A percentile compares a stretch with the other conserved stretches of the same genome.
Conservation (phyloP, 2,113 vertebrate genomes). For the Saccopteryx leptura region DNA sequence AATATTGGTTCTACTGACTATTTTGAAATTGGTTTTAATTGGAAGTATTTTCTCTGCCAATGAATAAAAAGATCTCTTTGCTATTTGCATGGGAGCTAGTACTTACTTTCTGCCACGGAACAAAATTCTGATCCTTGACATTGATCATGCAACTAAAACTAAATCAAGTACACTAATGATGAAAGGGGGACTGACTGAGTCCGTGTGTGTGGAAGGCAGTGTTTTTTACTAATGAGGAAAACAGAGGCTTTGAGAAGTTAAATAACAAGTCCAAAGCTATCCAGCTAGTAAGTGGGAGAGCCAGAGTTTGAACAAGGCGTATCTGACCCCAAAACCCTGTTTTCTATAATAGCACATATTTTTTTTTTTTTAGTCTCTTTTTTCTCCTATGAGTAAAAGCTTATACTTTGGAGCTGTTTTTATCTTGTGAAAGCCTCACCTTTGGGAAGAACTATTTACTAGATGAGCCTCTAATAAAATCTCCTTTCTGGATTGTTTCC, state of each 20-base stretch:
- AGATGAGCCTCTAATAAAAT: not conserved
- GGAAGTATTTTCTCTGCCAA: not conserved
- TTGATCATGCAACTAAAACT: not conserved
- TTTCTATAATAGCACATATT: not conserved
- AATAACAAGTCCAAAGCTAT: not conserved
- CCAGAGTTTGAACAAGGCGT: not conserved
- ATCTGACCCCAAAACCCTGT: not conserved
- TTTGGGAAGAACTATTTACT: conserved; percentile 22
- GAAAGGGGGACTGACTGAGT: not conserved
- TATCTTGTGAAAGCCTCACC: not conserved
- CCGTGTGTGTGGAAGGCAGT: not conserved
- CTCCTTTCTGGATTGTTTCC: not conserved
- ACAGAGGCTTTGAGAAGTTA: not conserved
- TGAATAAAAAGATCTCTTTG: conserved; percentile 15
- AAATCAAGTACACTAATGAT: not conserved
- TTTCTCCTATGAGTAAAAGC: not conserved
- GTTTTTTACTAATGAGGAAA: conserved; percentile 13
- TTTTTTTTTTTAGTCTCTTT: not conserved
- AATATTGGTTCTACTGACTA: not conserved
- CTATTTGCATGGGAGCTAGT: not conserved
- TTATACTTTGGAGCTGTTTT: not conserved
- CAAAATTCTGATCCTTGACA: not conserved
- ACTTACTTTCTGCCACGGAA: not conserved
- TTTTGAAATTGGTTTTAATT: conserved; percentile 43
- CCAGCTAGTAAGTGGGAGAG: not conserved